These are phyloP conservation scores for Trachelus iudaicus DNA, from an alignment of 2,888 invertebrate genomes.

Conservation along the genomic window DNA sequence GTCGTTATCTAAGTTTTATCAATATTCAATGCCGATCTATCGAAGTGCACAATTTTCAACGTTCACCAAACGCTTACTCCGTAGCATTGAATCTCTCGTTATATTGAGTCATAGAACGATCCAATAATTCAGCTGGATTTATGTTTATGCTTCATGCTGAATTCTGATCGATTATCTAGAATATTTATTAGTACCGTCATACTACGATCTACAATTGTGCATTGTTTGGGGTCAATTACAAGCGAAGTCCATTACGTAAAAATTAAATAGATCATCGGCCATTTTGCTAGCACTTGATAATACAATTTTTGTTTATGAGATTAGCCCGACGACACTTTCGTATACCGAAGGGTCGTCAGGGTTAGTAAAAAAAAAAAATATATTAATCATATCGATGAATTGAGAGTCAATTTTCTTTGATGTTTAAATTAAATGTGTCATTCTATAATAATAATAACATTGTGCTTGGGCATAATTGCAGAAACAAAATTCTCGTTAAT, in stretches of 20 bases:
- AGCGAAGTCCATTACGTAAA: too few species aligned
- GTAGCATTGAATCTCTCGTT: not conserved
- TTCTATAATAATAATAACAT: not conserved
- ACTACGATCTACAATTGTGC: not conserved
- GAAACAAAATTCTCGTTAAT: not conserved
- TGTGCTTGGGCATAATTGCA: not conserved
- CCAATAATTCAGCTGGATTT: not conserved
- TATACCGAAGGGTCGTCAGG: not conserved
- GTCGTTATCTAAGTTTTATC: not conserved
- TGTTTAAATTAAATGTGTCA: not conserved
- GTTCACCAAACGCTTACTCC: too few species aligned
- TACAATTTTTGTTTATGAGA: not conserved
- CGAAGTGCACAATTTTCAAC: too few species aligned
- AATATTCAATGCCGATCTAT: not conserved
- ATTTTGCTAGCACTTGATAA: not conserved
- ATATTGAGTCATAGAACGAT: not conserved
- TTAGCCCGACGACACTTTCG: not conserved
- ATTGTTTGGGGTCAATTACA: too few species aligned
- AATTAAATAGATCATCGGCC: too few species aligned
- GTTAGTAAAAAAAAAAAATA: not conserved
- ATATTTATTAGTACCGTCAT: not conserved
- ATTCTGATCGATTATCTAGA: not conserved
- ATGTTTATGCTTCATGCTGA: not conserved
- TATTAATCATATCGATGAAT: not conserved
- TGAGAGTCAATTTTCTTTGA: not conserved